phyloP scores from a whole-genome alignment of 2,797 vertebrate species.

The Tenualosa ilisha region DNA sequence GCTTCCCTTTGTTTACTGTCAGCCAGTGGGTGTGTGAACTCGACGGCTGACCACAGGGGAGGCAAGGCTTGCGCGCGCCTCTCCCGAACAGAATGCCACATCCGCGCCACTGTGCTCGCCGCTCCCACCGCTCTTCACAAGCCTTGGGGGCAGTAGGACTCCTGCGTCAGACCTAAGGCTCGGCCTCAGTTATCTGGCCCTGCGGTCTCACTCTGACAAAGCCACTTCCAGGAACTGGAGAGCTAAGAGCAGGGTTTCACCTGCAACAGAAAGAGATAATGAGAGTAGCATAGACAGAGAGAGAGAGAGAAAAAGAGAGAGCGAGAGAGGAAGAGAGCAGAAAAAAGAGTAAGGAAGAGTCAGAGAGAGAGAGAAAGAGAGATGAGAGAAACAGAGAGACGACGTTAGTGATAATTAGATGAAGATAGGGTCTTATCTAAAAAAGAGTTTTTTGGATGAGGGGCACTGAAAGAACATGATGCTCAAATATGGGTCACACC shows the following conservation, averaged over 20 bases:
- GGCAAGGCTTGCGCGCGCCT: conserved; percentile 62
- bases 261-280: conserved; percentile 45
- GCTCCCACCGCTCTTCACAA: conserved; percentile 23
- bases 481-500: too few relatives aligned
- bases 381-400: background rate
- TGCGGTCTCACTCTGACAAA: conserved; percentile 77
- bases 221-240: conserved; percentile 81
- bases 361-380: conserved; percentile 42
- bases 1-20: conserved; percentile 47
- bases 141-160: conserved; percentile 1
- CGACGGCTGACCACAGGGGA: conserved; percentile 46
- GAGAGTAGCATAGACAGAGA: conserved; percentile 30
- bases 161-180: conserved; percentile 55
- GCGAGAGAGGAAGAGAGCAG: conserved; percentile 36
- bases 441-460: background rate
- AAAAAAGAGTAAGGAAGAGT: conserved; percentile 23
- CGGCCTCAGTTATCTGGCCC: conserved; percentile 70
- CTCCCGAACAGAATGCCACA: conserved; percentile 56
- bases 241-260: conserved; percentile 72
- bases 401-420: background rate
- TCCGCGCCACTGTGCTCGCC: conserved; percentile 38
- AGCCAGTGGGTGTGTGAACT: conserved; percentile 32
- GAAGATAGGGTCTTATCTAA: background rate
- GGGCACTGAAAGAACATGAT: background rate
- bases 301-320: conserved; percentile 40